These are phyloP conservation scores for Formicarius rufipectus DNA, from an alignment of 2,113 vertebrate species.

Conservation along the genomic window DNA sequence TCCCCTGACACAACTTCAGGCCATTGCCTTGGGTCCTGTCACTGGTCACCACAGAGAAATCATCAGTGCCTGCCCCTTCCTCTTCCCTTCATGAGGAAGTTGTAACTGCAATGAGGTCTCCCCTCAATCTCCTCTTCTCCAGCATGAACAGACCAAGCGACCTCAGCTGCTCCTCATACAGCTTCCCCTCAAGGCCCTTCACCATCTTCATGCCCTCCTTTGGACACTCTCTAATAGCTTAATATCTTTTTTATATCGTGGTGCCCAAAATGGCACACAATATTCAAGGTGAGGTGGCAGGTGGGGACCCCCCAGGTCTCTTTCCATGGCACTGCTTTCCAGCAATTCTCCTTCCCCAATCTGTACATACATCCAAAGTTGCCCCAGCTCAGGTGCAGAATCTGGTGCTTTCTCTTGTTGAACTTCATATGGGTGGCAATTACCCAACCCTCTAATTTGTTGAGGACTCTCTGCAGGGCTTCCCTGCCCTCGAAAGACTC, in stretches of 20 bases:
- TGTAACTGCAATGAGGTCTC: not conserved
- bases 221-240: not conserved
- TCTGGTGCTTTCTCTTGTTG: not conserved
- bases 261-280: not conserved
- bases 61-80: not conserved
- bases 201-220: not conserved
- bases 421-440: not conserved
- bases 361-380: not conserved
- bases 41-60: not conserved
- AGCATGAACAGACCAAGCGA: not conserved
- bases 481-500: not conserved
- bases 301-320: not conserved
- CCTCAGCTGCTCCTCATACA: not conserved
- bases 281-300: not conserved
- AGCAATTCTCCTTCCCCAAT: not conserved
- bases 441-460: not conserved
- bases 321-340: not conserved
- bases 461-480: not conserved
- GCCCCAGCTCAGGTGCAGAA: not conserved
- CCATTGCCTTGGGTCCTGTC: not conserved
- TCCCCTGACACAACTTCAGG: not conserved
- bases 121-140: not conserved
- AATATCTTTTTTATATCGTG: not conserved
- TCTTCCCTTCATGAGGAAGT: not conserved
- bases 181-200: not conserved